Evolutionary conservation across 2,888 invertebrate genomes (phyloP).

Genomic region (Dioctria rufipes): DNA sequence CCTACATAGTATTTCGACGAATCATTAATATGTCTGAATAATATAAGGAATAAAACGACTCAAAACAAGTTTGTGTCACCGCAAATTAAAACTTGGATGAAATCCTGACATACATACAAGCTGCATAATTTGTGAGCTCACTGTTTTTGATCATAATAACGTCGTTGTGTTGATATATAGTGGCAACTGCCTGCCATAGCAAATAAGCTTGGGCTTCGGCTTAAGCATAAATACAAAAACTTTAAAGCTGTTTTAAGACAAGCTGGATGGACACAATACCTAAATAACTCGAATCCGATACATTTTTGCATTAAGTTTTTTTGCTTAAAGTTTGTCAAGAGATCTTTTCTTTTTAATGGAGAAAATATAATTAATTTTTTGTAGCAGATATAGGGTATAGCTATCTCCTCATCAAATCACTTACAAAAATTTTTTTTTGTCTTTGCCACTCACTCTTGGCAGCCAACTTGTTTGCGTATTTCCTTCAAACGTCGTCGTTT

Average conservation of each 20-base stretch:
- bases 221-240: background rate
- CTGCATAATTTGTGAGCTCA: slow-evolving; percentile 29
- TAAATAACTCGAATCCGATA: too few relatives aligned
- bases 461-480: slow-evolving; percentile 13
- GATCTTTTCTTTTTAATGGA: background rate
- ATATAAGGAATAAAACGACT: slow-evolving; percentile 25
- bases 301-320: too few relatives aligned
- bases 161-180: slow-evolving; percentile 37
- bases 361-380: slow-evolving; percentile 10
- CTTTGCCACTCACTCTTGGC: slow-evolving; percentile 9
- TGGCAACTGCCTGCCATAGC: background rate
- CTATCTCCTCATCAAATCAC: background rate
- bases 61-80: slow-evolving; percentile 25
- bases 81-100: slow-evolving; percentile 24
- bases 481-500: background rate
- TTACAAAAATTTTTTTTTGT: slow-evolving; percentile 1
- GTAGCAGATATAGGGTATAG: background rate
- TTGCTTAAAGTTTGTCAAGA: background rate
- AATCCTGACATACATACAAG: background rate
- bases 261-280: background rate
- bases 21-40: too few relatives aligned
- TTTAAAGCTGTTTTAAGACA: background rate
- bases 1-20: too few relatives aligned
- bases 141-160: slow-evolving; percentile 28
- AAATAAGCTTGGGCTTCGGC: background rate